Evolutionary conservation across 2,888 invertebrate genomes (phyloP).

Genomic region (Sturmia bella): DNA sequence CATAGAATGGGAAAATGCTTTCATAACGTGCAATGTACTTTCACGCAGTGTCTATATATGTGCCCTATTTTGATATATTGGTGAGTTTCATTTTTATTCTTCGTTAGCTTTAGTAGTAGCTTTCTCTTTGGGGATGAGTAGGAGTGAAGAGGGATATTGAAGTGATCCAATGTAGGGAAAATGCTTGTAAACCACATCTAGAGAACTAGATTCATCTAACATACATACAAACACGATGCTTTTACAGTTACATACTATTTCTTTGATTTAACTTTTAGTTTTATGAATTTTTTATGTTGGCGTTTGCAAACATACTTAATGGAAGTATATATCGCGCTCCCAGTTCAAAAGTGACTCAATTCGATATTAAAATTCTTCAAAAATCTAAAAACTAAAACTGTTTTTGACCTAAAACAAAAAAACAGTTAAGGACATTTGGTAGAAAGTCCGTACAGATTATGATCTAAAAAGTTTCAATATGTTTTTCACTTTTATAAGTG

Average conservation of each 20-base stretch:
- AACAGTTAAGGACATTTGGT: no score
- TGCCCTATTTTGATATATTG: constrained; percentile 3
- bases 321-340: neutral
- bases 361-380: no score
- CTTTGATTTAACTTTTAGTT: constrained; percentile 2
- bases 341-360: no score
- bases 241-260: constrained; percentile 61
- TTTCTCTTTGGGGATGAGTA: neutral
- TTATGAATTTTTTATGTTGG: neutral
- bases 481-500: no score
- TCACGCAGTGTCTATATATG: constrained; percentile 21
- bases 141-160: constrained; percentile 26
- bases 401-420: no score
- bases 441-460: no score
- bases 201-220: constrained; percentile 16
- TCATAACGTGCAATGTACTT: constrained; percentile 17
- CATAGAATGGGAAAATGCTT: constrained; percentile 9
- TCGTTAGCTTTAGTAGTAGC: constrained; percentile 14
- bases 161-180: constrained; percentile 78
- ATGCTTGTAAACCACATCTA: constrained; percentile 76
- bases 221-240: constrained; percentile 40
- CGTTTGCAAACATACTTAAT: neutral
- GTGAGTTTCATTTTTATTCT: constrained; percentile 25
- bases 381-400: no score
- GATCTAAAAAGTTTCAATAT: no score